These are phyloP conservation scores for Chinchilla lanigera DNA, from an alignment of 2,113 vertebrate species.

Conservation along the genomic window DNA sequence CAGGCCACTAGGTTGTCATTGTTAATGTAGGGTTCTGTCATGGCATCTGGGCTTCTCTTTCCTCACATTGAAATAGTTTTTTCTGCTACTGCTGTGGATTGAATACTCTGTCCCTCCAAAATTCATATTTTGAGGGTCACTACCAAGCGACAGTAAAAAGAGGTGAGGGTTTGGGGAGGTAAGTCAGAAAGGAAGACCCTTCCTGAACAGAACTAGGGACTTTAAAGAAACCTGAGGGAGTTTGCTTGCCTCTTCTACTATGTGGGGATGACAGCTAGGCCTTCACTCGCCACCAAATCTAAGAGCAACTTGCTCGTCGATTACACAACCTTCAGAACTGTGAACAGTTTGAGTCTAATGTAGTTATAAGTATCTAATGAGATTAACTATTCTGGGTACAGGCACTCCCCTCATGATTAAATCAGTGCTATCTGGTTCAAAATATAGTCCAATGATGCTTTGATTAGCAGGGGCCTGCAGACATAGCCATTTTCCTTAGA, in stretches of 20 bases:
- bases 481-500: not conserved
- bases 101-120: not conserved
- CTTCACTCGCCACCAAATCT: not conserved
- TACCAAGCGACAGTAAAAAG: not conserved
- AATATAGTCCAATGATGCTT: not conserved
- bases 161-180: not conserved
- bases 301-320: not conserved
- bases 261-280: not conserved
- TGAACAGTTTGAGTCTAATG: not conserved
- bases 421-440: not conserved
- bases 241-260: not conserved
- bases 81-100: not conserved
- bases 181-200: not conserved
- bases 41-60: conserved; percentile 1
- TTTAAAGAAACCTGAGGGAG: not conserved
- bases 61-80: not conserved
- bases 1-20: not conserved
- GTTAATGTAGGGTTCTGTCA: not conserved
- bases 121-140: not conserved
- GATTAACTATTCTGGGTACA: not conserved
- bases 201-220: not conserved
- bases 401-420: not conserved
- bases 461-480: not conserved
- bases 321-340: not conserved
- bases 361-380: not conserved